Percentiles rank a stretch among this genome's conserved stretches.
Evolutionary conservation across 2,797 vertebrate species (phyloP).

Genomic region (Pristis pectinata): DNA sequence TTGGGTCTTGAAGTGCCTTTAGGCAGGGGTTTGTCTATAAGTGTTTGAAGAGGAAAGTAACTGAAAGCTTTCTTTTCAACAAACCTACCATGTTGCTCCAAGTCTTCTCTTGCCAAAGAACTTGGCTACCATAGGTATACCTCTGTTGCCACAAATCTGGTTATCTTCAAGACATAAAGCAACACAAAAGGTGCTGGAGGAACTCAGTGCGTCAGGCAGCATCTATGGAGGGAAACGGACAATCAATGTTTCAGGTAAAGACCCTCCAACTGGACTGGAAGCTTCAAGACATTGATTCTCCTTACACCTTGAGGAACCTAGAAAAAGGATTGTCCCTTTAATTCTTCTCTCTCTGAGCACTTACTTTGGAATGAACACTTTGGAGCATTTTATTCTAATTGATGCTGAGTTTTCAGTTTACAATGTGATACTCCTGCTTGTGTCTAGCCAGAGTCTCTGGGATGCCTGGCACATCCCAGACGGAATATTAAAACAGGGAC

Average conservation of each 20-base stretch:
- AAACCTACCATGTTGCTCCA: background rate
- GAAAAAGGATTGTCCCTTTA: background rate
- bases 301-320: background rate
- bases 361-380: conserved; percentile 8
- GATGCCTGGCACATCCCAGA: background rate
- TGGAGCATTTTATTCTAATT: conserved; percentile 32
- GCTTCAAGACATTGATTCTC: background rate
- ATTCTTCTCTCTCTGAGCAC: background rate
- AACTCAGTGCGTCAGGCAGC: too few species aligned
- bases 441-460: background rate
- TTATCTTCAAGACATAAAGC: too few species aligned
- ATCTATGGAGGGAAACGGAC: too few species aligned
- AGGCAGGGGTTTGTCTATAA: background rate
- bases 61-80: background rate
- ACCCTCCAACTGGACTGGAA: too few species aligned
- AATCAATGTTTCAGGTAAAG: too few species aligned
- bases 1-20: background rate
- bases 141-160: background rate
- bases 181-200: too few species aligned
- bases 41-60: background rate
- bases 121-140: background rate
- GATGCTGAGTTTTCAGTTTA: background rate
- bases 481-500: background rate
- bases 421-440: background rate
- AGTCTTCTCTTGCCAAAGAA: background rate